Percentiles rank a stretch among this genome's conserved stretches.
phyloP scores from a whole-genome alignment of 2,797 vertebrate genomes.

The Crypturellus tataupa region DNA sequence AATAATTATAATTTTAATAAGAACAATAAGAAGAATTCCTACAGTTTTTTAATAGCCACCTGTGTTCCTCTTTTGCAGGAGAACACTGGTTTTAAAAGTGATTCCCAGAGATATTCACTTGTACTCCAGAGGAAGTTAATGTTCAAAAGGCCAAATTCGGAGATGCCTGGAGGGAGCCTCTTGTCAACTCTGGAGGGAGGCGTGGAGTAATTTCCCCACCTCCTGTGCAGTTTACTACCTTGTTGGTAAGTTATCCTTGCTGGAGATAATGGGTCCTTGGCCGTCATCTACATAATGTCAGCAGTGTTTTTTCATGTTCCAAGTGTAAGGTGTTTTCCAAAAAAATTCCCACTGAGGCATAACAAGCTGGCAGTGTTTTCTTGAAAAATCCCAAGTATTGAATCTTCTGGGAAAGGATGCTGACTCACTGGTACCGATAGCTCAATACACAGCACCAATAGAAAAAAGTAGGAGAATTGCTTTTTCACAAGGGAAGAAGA shows the following conservation, averaged over 20 bases:
- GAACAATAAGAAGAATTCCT: not conserved
- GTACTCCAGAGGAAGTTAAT: not conserved
- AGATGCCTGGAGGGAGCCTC: not conserved
- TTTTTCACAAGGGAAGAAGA: not conserved
- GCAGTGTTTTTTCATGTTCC: not conserved
- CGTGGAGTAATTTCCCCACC: conserved; percentile 17
- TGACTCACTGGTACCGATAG: conserved; percentile 48
- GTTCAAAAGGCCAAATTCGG: not conserved
- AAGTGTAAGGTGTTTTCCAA: conserved; percentile 71
- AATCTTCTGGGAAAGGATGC: conserved; percentile 44
- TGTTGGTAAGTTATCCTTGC: not conserved
- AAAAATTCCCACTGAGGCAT: conserved; percentile 28
- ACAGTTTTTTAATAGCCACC: not conserved
- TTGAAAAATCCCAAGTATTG: conserved; percentile 63
- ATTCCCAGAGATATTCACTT: not conserved
- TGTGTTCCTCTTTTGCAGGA: not conserved
- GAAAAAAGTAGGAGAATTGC: not conserved
- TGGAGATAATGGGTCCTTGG: conserved; percentile 13
- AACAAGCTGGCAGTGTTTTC: conserved; percentile 47
- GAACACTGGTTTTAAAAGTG: not conserved
- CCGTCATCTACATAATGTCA: not conserved
- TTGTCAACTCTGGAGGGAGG: not conserved
- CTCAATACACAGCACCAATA: conserved; percentile 2
- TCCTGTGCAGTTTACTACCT: not conserved
- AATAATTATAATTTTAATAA: not conserved